Percentiles rank a stretch among this genome's conserved stretches.
Evolutionary conservation across 2,797 vertebrate genomes (phyloP).

Genomic region (Denticeps clupeoides): DNA sequence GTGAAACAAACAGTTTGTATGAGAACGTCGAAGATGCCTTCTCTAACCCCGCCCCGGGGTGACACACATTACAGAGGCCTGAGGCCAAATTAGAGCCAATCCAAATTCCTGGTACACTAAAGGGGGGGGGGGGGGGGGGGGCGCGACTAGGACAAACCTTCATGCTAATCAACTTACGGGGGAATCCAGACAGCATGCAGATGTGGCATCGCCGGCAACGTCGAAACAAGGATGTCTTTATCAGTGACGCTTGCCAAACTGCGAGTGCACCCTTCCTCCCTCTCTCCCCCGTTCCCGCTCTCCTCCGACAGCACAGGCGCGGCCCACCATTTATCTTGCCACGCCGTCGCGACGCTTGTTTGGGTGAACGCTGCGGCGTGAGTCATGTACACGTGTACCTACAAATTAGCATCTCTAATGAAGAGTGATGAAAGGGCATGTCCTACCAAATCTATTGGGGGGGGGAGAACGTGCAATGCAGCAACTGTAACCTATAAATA

Average conservation of each 20-base stretch:
- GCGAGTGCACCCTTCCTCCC: too few species aligned
- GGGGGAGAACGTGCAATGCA: too few species aligned
- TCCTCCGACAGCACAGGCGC: too few species aligned
- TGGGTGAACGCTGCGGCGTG: neutral
- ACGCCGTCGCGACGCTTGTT: neutral
- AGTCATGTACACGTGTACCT: neutral
- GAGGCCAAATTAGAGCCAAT: slow-evolving; percentile 18
- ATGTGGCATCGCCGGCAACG: slow-evolving; percentile 2
- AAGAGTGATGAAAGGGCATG: neutral
- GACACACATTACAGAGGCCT: slow-evolving; percentile 24
- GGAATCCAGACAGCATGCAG: slow-evolving; percentile 6
- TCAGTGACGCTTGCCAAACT: neutral
- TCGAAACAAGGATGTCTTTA: slow-evolving; percentile 2
- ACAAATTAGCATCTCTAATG: neutral
- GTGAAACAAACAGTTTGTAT: neutral
- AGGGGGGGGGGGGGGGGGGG: slow-evolving; percentile 1
- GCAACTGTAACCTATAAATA: too few species aligned
- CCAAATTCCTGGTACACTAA: slow-evolving; percentile 8
- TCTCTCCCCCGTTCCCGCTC: too few species aligned
- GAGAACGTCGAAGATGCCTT: slow-evolving; percentile 17
- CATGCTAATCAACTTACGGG: neutral
- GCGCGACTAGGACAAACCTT: slow-evolving; percentile 1
- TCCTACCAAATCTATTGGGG: too few species aligned
- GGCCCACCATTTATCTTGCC: neutral
- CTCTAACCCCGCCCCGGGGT: slow-evolving; percentile 20